Evolutionary conservation across 2,113 vertebrate genomes (phyloP), one percentile per base, ranked within the genome.

Genomic region (Vicugna pacos): DNA sequence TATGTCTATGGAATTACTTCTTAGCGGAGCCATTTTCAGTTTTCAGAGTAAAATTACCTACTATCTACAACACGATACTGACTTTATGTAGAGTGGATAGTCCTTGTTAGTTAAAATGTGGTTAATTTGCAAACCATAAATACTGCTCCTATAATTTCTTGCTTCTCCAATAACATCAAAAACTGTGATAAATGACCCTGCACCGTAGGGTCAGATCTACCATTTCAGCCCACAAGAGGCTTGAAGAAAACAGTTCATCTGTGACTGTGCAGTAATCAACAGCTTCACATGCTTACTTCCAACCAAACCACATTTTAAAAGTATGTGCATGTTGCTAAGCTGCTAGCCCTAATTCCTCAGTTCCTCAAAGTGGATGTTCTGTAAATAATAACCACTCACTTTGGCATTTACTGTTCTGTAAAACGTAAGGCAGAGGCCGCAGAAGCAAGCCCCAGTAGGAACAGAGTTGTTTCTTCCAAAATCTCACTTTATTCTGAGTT

Each of bases 371-470:
- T 58, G 64, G 62, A 46, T 69, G 24, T 56, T 94, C 81, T 94
- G 56, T 85, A 70, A 94, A 58, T 52, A 89, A 81, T 15, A 26
- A 15, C 48, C 38, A 28, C 65, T 95, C 54, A 48, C 52, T 56
- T 79, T 76, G 93, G 82, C 94, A 94, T 72, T 96, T 62, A 91
- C 22, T 75, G 75, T 81, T 94, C 85, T 50, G 48, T 48, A 56
- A 73, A 93, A 75, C 35, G 14, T 5, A n/a, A 89, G 38, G 65
- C 64, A 89, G 91, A 89, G 32, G 26, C 20, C 48, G 54, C 30
- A 52, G 64, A 60, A 67, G 13, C 13, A 38, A 62, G 85, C 9
- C 16, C 35, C 19, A 46, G 54, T 15, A 38, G 73, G 46, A 76
- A 54, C 20, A 72, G 28, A 15, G 16, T 8, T n/a, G 42, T 81